Percentiles rank a stretch among this genome's conserved stretches.
Evolutionary conservation across 2,113 vertebrate genomes (phyloP).

Genomic region (Bos javanicus): DNA sequence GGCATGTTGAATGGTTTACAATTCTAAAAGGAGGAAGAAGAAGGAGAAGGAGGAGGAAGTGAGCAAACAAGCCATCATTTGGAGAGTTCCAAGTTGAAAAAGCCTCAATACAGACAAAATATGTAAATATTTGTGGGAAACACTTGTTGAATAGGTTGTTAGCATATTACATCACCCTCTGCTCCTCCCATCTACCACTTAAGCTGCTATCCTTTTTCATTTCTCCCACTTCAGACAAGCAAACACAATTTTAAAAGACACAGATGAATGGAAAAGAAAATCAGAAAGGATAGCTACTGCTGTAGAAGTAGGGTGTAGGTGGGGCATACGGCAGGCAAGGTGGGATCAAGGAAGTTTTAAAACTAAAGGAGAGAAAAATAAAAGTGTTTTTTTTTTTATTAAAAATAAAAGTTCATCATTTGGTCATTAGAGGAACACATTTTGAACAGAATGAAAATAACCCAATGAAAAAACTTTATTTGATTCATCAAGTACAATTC

Average conservation of each 20-base stretch:
- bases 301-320: neutral
- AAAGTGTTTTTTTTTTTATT: neutral
- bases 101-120: neutral
- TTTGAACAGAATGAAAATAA: neutral
- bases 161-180: neutral
- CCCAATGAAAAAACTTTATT: neutral
- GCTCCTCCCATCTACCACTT: neutral
- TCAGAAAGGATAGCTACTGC: neutral
- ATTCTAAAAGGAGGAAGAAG: neutral
- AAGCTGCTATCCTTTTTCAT: neutral
- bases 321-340: neutral
- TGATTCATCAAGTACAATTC: neutral
- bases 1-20: neutral
- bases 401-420: neutral
- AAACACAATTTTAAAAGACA: neutral
- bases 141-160: neutral
- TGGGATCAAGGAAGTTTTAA: neutral
- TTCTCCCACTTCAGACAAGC: neutral
- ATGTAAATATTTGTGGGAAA: neutral
- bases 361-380: neutral
- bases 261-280: neutral
- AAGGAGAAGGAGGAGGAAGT: neutral
- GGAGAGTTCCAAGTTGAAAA: neutral
- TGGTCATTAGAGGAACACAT: neutral
- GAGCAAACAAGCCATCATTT: neutral